A percentile compares a stretch with the other conserved stretches of the same genome.
Conservation (phyloP, 2,113 vertebrate species). For the Gambusia affinis region DNA sequence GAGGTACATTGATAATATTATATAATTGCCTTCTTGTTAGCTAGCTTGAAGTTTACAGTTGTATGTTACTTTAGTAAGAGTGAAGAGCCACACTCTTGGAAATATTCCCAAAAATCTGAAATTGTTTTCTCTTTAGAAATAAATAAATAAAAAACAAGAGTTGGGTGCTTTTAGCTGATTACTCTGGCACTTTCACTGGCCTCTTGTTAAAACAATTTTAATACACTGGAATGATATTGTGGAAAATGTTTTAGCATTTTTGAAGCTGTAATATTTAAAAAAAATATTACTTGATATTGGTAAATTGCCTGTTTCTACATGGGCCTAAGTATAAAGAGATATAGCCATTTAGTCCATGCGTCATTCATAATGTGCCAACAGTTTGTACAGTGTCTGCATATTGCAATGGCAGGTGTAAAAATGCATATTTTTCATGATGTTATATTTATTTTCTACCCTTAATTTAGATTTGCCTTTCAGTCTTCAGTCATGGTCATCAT, state of each 20-base stretch:
- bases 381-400: neutral
- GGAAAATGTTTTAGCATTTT: no score
- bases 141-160: no score
- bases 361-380: neutral
- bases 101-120: neutral
- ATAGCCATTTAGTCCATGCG: neutral
- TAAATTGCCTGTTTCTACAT: neutral
- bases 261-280: neutral
- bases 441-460: no score
- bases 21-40: neutral
- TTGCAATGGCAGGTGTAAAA: no score
- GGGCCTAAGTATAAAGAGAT: neutral
- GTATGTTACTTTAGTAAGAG: neutral
- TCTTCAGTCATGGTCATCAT: neutral
- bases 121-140: no score
- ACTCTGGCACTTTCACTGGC: no score
- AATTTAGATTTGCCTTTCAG: no score
- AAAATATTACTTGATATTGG: neutral
- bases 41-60: neutral
- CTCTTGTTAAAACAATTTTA: no score
- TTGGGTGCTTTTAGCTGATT: no score
- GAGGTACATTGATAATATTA: neutral
- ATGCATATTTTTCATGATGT: neutral
- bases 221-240: no score
- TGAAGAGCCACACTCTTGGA: neutral